Evolutionary conservation across 2,888 invertebrate species (phyloP).

Genomic region (Anagyrus pseudococci): DNA sequence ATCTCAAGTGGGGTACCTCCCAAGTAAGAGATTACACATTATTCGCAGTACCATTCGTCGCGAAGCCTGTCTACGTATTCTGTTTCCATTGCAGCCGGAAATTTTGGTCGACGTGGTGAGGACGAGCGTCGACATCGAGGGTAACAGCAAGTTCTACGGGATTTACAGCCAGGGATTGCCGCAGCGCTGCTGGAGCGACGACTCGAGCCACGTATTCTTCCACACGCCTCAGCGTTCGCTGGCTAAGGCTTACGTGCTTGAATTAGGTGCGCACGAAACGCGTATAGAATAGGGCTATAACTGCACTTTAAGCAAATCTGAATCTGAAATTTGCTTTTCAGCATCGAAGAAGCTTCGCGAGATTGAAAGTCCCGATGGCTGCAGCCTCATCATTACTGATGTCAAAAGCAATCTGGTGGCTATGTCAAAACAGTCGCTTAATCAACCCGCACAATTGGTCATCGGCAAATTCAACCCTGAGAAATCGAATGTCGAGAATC

Average conservation of each 20-base stretch:
- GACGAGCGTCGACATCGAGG: constrained; percentile 60
- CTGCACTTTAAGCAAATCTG: neutral
- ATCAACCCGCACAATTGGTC: constrained; percentile 48
- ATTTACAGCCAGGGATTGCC: constrained; percentile 70
- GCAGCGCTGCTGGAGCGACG: constrained; percentile 71
- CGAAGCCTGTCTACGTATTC: neutral
- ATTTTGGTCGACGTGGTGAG: constrained; percentile 67
- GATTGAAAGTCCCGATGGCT: constrained; percentile 47
- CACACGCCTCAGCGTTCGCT: constrained; percentile 70
- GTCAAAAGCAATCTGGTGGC: constrained; percentile 56
- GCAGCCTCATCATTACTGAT: constrained; percentile 57
- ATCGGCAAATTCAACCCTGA: constrained; percentile 48
- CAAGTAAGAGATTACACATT: constrained; percentile 39
- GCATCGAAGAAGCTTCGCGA: constrained; percentile 53
- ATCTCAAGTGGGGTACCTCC: constrained; percentile 55
- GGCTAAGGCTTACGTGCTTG: constrained; percentile 68
- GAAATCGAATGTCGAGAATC: constrained; percentile 55
- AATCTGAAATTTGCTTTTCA: constrained; percentile 34
- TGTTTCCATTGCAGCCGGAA: constrained; percentile 51
- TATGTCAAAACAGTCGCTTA: constrained; percentile 53
- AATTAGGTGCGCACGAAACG: constrained; percentile 65
- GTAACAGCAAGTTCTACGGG: constrained; percentile 70
- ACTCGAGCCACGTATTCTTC: constrained; percentile 69
- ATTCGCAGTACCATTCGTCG: neutral
- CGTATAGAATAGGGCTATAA: neutral